A percentile compares a stretch with the other conserved stretches of the same genome.
Conservation (phyloP, 2,888 invertebrate genomes). For the Ophion ellenae region DNA sequence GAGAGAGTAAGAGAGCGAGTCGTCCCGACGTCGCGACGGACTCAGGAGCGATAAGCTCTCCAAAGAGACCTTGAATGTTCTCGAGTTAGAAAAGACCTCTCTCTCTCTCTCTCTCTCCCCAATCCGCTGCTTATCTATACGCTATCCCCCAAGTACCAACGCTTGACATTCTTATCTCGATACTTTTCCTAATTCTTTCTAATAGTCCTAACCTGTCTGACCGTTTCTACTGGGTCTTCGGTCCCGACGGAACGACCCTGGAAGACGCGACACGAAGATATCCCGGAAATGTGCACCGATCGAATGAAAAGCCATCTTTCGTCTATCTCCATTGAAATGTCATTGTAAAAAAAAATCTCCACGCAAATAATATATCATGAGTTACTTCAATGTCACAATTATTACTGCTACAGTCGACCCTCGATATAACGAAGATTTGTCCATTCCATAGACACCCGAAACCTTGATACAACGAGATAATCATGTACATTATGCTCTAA, state of each 20-base stretch:
- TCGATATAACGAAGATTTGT: no score
- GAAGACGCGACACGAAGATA: neutral
- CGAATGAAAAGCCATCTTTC: neutral
- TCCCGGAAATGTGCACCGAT: neutral
- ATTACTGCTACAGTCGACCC: no score
- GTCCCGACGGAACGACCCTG: neutral
- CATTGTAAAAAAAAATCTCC: no score
- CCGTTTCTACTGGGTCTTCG: conserved; percentile 8
- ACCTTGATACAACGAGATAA: no score
- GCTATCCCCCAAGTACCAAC: conserved; percentile 13
- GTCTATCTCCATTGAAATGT: no score
- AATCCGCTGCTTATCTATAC: conserved; percentile 40
- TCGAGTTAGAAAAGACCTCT: conserved; percentile 57
- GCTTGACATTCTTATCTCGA: conserved; percentile 48
- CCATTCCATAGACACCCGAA: no score
- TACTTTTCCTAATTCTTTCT: conserved; percentile 57
- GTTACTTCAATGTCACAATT: no score
- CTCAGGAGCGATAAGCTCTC: conserved; percentile 64
- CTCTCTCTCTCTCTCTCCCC: neutral
- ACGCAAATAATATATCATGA: no score
- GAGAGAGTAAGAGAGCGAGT: conserved; percentile 19
- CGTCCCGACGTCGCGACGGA: conserved; percentile 53
- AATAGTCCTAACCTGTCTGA: conserved; percentile 33
- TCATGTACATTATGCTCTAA: no score
- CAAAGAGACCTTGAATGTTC: conserved; percentile 50